These are phyloP conservation scores for Brachymystax lenok DNA, from an alignment of 2,797 vertebrate genomes.

Conservation along the genomic window DNA sequence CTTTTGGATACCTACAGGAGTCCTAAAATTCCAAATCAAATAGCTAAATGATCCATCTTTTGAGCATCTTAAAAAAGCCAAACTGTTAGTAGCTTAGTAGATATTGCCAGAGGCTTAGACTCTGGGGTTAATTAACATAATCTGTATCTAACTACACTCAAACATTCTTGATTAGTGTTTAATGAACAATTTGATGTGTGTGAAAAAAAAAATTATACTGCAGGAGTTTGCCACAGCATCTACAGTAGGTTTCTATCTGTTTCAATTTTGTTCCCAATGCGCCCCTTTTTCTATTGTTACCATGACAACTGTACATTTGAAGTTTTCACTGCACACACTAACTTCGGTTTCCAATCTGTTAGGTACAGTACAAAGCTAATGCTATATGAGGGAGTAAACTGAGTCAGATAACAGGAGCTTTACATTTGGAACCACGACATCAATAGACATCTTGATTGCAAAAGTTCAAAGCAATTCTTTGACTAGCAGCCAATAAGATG, in stretches of 20 bases:
- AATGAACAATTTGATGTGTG: neutral
- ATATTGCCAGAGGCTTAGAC: too few relatives aligned
- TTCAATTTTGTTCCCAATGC: neutral
- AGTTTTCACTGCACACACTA: neutral
- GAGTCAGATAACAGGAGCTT: neutral
- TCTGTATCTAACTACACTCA: neutral
- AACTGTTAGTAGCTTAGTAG: too few relatives aligned
- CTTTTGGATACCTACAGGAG: too few relatives aligned
- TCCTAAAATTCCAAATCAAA: too few relatives aligned
- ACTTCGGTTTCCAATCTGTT: neutral
- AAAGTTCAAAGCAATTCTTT: neutral
- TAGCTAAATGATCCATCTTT: too few relatives aligned
- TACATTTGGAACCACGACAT: neutral
- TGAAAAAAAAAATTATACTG: neutral
- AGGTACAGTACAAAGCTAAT: neutral
- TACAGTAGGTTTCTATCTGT: neutral
- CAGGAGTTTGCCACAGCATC: neutral
- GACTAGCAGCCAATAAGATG: neutral
- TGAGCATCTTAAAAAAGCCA: too few relatives aligned
- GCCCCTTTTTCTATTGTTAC: slow-evolving; percentile 1
- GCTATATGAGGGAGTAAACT: neutral
- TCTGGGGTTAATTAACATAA: too few relatives aligned
- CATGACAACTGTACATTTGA: slow-evolving; percentile 6
- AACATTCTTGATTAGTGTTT: neutral
- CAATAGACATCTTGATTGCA: neutral